Percentiles rank a stretch among this genome's conserved stretches.
These are phyloP conservation scores for Okamejei kenojei DNA, from an alignment of 2,797 vertebrate genomes.

Conservation along the genomic window DNA sequence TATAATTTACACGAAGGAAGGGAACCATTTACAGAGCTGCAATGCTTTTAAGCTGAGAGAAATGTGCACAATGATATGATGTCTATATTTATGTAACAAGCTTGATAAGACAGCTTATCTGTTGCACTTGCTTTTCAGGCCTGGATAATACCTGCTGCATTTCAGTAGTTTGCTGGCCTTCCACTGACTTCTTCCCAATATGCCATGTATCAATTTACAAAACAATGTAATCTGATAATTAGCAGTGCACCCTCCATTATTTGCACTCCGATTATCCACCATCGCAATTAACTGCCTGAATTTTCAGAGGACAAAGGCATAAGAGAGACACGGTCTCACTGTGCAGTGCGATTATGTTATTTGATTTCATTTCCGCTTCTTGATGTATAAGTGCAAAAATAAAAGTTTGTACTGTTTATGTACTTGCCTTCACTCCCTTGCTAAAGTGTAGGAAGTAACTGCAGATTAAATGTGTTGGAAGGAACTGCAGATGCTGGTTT, in stretches of 20 bases:
- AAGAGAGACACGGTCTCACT: not conserved
- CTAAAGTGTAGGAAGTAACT: not conserved
- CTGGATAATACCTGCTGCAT: not conserved
- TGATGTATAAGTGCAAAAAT: not conserved
- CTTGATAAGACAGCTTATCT: constrained; percentile 2
- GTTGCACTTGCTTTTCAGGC: not conserved
- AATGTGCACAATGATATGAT: not conserved
- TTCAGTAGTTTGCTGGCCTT: constrained; percentile 19
- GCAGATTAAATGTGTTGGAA: no score
- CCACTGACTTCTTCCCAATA: constrained; percentile 20
- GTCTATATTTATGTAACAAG: not conserved
- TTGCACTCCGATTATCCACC: constrained; percentile 25
- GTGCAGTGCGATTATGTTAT: not conserved
- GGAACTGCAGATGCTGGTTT: no score
- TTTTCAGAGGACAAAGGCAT: constrained; percentile 22
- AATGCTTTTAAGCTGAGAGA: not conserved
- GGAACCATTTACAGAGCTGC: not conserved
- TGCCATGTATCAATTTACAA: constrained; percentile 23
- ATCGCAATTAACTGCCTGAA: constrained; percentile 10
- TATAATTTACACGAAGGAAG: constrained; percentile 1
- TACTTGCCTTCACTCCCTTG: not conserved
- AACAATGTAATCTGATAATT: constrained; percentile 34
- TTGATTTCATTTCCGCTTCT: not conserved
- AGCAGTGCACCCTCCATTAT: constrained; percentile 20
- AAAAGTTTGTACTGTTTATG: not conserved